Conservation (phyloP, 2,888 invertebrate genomes). For the Rosalia funebris region DNA sequence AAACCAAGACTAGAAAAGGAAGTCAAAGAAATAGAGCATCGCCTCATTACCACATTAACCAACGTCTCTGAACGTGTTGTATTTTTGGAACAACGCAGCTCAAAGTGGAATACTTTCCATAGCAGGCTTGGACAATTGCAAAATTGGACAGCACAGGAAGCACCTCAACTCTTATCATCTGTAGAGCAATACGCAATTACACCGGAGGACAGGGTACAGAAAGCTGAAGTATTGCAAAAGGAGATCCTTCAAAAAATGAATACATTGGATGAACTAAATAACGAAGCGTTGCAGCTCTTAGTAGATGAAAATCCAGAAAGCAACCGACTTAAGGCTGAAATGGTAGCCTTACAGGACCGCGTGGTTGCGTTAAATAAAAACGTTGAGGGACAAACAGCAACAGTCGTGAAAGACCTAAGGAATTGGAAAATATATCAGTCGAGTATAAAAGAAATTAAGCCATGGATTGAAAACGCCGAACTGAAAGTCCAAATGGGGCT, state of each 20-base stretch:
- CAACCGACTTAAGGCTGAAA: slow-evolving; percentile 78
- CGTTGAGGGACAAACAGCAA: slow-evolving; percentile 79
- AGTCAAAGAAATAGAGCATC: slow-evolving; percentile 78
- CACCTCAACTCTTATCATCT: slow-evolving; percentile 78
- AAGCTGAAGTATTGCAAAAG: slow-evolving; percentile 78
- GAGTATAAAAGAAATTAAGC: slow-evolving; percentile 81
- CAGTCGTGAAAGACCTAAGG: slow-evolving; percentile 80
- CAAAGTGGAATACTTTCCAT: slow-evolving; percentile 84
- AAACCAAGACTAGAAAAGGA: slow-evolving; percentile 81
- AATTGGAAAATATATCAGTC: slow-evolving; percentile 89
- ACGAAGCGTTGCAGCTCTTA: slow-evolving; percentile 79
- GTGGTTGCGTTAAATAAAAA: slow-evolving; percentile 80
- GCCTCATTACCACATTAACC: slow-evolving; percentile 80
- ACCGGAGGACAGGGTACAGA: slow-evolving; percentile 84
- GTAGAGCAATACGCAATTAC: slow-evolving; percentile 81
- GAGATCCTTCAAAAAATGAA: slow-evolving; percentile 81
- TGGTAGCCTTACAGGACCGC: slow-evolving; percentile 78
- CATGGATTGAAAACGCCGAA: slow-evolving; percentile 91
- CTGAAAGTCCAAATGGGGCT: slow-evolving; percentile 76
- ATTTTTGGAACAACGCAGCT: slow-evolving; percentile 82
- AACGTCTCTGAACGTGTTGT: slow-evolving; percentile 82
- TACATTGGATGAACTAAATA: slow-evolving; percentile 73
- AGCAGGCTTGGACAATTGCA: slow-evolving; percentile 79
- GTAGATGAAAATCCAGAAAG: slow-evolving; percentile 76
- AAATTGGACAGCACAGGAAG: slow-evolving; percentile 83